Percentiles rank a stretch among this genome's conserved stretches.
phyloP scores from a whole-genome alignment of 2,797 vertebrate species.

The Sebastiscus tertius region DNA sequence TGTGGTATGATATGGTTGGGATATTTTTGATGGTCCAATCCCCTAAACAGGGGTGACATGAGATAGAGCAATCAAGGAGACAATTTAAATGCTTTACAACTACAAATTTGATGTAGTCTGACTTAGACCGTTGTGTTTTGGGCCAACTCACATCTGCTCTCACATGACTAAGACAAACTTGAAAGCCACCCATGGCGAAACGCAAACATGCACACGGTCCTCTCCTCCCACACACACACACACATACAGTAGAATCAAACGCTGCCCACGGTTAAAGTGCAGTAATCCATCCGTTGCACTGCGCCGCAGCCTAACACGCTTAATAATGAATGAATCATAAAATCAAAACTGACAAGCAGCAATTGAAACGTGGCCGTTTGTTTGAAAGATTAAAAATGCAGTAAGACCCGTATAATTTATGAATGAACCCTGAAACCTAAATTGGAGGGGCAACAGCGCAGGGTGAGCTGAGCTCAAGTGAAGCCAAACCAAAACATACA shows the following conservation, averaged over 20 bases:
- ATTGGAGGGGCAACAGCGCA: constrained; percentile 28
- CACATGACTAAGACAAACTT: constrained; percentile 5
- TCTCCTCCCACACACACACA: not conserved
- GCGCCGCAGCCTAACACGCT: constrained; percentile 67
- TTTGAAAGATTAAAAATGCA: constrained; percentile 82
- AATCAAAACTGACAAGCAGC: constrained; percentile 82
- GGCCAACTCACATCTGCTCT: constrained; percentile 11
- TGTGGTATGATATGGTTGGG: not conserved
- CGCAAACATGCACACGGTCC: not conserved
- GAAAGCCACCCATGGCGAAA: not conserved
- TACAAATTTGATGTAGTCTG: not conserved
- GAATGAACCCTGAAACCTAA: constrained; percentile 66
- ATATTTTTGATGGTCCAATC: not conserved
- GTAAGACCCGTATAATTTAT: constrained; percentile 73
- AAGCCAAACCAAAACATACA: not conserved
- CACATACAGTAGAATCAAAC: constrained; percentile 11
- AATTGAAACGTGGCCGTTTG: constrained; percentile 78
- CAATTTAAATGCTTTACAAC: not conserved
- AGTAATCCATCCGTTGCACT: constrained; percentile 59
- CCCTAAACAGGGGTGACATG: not conserved
- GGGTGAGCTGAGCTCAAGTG: constrained; percentile 3
- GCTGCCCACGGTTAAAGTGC: constrained; percentile 42
- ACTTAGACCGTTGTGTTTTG: constrained; percentile 9
- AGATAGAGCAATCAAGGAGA: not conserved
- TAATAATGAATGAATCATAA: constrained; percentile 81